A percentile compares a stretch with the other conserved stretches of the same genome.
Evolutionary conservation across 2,797 vertebrate species (phyloP).

Genomic region (Poeciliopsis turneri): DNA sequence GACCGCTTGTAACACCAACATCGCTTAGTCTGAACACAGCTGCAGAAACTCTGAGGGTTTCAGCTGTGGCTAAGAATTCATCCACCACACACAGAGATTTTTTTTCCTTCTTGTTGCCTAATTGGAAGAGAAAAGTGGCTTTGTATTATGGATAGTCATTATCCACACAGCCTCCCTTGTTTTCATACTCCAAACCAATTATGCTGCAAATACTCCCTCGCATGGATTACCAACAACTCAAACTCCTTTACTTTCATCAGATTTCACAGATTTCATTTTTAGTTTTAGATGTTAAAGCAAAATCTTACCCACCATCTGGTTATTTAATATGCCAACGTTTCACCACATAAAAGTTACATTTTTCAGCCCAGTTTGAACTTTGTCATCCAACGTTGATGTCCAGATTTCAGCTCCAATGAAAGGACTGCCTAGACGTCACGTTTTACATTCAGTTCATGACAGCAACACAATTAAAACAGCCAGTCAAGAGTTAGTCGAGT

Average conservation of each 20-base stretch:
- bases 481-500: neutral
- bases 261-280: neutral
- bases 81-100: slow-evolving; percentile 9
- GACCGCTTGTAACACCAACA: slow-evolving; percentile 37
- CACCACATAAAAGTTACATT: neutral
- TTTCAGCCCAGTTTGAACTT: neutral
- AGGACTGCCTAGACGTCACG: slow-evolving; percentile 39
- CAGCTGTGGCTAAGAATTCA: neutral
- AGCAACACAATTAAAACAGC: neutral
- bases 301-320: neutral
- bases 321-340: neutral
- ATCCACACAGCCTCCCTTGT: slow-evolving; percentile 58
- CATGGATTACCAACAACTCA: slow-evolving; percentile 8
- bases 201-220: slow-evolving; percentile 49
- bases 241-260: neutral
- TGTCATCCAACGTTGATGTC: neutral
- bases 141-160: slow-evolving; percentile 54
- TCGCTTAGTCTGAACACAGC: slow-evolving; percentile 11
- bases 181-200: slow-evolving; percentile 64
- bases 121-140: slow-evolving; percentile 61
- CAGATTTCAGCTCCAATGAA: slow-evolving; percentile 15
- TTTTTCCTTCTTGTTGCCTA: slow-evolving; percentile 40
- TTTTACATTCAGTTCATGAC: neutral
- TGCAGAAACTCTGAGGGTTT: slow-evolving; percentile 1
- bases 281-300: neutral